These are phyloP conservation scores for Hafferia zeledoni DNA, from an alignment of 2,797 vertebrate species.

Conservation along the genomic window DNA sequence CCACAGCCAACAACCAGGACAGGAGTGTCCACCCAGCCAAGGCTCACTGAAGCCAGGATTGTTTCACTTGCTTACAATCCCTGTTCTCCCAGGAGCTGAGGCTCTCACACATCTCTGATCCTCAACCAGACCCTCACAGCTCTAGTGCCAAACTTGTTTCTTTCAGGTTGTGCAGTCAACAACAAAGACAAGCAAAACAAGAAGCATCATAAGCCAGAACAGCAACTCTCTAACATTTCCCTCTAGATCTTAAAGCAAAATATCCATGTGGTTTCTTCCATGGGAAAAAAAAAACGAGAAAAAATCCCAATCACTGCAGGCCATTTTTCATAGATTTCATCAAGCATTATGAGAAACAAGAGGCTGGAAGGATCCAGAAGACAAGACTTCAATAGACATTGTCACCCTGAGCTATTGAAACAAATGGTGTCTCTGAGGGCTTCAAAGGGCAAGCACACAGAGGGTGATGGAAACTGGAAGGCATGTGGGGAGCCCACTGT, in stretches of 20 bases:
- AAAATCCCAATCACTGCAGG: rapidly evolving
- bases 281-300: background rate
- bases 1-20: background rate
- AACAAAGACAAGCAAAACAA: background rate
- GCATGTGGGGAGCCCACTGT: rapidly evolving
- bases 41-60: background rate
- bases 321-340: background rate
- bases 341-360: background rate
- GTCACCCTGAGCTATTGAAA: background rate
- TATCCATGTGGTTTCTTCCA: background rate
- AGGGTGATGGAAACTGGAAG: background rate
- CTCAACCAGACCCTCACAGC: background rate
- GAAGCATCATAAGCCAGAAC: background rate
- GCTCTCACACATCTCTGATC: background rate
- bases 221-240: background rate
- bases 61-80: background rate
- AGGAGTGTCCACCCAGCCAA: background rate
- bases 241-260: background rate
- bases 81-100: background rate
- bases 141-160: background rate
- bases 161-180: background rate
- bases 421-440: background rate
- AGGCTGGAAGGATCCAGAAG: background rate
- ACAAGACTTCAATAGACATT: background rate
- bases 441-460: background rate